Conservation (phyloP, 2,797 vertebrate genomes). For the Schizopygopsis pylzovi region DNA sequence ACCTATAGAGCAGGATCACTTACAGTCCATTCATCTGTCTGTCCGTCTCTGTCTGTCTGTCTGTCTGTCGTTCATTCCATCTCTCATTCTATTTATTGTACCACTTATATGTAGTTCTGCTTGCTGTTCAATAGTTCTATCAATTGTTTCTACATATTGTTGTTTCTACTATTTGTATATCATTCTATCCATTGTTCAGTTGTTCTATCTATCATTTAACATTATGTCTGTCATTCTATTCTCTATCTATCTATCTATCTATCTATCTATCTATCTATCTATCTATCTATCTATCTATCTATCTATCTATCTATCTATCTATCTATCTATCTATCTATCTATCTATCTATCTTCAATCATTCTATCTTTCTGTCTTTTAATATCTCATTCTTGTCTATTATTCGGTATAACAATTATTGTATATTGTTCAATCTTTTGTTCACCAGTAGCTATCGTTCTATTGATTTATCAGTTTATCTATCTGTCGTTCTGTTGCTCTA, state of each 20-base stretch:
- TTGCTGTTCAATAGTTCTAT: conserved; percentile 1
- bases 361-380: not conserved
- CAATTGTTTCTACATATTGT: conserved; percentile 54
- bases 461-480: conserved; percentile 49
- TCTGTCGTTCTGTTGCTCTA: conserved; percentile 15
- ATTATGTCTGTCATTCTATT: too few relatives aligned
- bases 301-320: too few relatives aligned
- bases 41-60: not conserved
- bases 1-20: not conserved
- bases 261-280: too few relatives aligned
- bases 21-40: not conserved
- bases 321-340: too few relatives aligned
- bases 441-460: not conserved
- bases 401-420: not conserved
- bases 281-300: not conserved
- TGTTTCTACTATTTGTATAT: conserved; percentile 27
- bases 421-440: not conserved
- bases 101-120: not conserved
- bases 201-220: too few relatives aligned
- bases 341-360: not conserved
- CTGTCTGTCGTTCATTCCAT: not conserved
- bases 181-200: not conserved
- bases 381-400: not conserved
- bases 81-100: not conserved
- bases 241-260: too few relatives aligned